A percentile compares a stretch with the other conserved stretches of the same genome.
Conservation (phyloP, 1,140 invertebrate genomes). For the Paracyclopina nana region DNA sequence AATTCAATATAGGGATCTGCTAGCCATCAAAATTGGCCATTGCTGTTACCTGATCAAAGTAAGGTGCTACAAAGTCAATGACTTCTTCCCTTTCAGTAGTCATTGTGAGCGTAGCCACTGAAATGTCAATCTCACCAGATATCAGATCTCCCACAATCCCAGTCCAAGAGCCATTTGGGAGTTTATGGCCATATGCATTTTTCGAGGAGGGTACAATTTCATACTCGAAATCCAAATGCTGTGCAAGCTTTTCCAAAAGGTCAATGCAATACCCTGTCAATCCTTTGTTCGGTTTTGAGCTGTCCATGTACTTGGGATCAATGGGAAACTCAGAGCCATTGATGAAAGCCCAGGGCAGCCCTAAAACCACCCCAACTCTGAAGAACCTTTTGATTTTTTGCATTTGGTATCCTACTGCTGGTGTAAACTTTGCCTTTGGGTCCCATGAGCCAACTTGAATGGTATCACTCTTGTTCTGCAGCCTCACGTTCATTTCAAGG, state of each 20-base stretch:
- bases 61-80: slow-evolving; percentile 74
- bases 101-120: slow-evolving; percentile 56
- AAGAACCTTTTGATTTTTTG: background rate
- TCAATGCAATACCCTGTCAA: slow-evolving; percentile 75
- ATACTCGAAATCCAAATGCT: slow-evolving; percentile 68
- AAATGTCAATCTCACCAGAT: slow-evolving; percentile 30
- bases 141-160: slow-evolving; percentile 77
- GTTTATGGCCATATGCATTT: slow-evolving; percentile 48
- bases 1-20: background rate
- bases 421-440: background rate
- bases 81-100: slow-evolving; percentile 81
- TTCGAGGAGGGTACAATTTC: slow-evolving; percentile 47
- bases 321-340: background rate
- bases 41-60: slow-evolving; percentile 70
- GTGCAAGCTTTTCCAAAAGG: slow-evolving; percentile 47
- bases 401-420: background rate
- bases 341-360: slow-evolving; percentile 14
- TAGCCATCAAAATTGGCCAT: background rate
- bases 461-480: background rate
- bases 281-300: background rate
- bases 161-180: slow-evolving; percentile 57
- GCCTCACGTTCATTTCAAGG: background rate
- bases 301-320: slow-evolving; percentile 6
- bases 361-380: slow-evolving; percentile 6
- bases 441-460: background rate